A percentile compares a stretch with the other conserved stretches of the same genome.
phyloP scores from a whole-genome alignment of 2,888 invertebrate genomes.

The Poecilus cupreus region DNA sequence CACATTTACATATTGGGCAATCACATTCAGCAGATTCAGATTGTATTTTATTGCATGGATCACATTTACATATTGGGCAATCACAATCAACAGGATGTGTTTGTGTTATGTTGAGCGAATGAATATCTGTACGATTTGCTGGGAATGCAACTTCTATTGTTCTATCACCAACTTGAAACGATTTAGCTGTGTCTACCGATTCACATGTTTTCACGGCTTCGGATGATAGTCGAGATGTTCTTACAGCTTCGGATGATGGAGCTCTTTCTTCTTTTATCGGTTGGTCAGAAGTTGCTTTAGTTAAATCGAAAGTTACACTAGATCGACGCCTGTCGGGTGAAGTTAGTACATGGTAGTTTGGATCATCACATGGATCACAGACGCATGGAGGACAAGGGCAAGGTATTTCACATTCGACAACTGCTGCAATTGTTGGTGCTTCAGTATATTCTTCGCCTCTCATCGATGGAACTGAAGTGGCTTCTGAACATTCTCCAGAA shows the following conservation, averaged over 20 bases:
- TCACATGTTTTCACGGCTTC: no score
- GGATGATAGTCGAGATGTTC: no score
- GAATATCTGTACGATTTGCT: background rate
- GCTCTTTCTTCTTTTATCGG: background rate
- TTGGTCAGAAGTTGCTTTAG: no score
- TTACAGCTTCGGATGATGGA: background rate
- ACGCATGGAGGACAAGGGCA: no score
- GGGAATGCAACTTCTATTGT: background rate
- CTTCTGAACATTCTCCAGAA: background rate
- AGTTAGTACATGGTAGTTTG: background rate
- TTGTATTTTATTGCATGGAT: constrained; percentile 12
- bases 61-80: constrained; percentile 42
- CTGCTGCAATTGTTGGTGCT: no score
- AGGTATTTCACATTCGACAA: no score
- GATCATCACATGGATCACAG: background rate
- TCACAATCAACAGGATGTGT: constrained; percentile 24
- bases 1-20: constrained; percentile 42
- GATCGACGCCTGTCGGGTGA: constrained; percentile 30
- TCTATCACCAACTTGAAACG: background rate
- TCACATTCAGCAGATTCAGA: constrained; percentile 32
- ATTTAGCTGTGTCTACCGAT: no score
- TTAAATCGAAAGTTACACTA: background rate
- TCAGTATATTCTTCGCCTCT: no score
- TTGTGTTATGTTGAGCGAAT: background rate
- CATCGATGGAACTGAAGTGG: no score